Conservation (phyloP, 2,888 invertebrate species). For the Folsomia candida region DNA sequence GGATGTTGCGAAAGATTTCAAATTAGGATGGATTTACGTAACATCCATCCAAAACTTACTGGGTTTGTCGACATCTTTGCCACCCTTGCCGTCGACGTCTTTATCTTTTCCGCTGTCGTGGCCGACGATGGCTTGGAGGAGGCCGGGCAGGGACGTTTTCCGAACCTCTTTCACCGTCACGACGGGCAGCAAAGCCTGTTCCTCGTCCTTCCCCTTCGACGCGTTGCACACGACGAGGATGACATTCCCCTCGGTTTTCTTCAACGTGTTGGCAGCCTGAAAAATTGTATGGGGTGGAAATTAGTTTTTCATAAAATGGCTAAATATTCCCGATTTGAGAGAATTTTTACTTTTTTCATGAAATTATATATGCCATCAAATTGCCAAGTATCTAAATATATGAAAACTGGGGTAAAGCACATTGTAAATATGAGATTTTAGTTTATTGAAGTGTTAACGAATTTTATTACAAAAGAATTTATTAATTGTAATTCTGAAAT, state of each 20-base stretch:
- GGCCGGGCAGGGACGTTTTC: neutral
- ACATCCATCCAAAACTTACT: too few relatives aligned
- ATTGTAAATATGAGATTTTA: too few relatives aligned
- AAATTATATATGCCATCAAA: neutral
- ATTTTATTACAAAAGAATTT: too few relatives aligned
- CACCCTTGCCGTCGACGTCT: conserved; percentile 5
- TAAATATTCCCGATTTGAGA: too few relatives aligned
- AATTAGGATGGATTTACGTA: too few relatives aligned
- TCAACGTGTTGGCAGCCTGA: conserved; percentile 78
- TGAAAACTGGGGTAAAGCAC: too few relatives aligned
- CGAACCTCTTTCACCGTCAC: conserved; percentile 21
- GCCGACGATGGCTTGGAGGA: neutral
- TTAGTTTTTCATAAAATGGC: too few relatives aligned
- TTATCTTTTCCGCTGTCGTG: conserved; percentile 27
- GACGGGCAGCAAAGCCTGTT: conserved; percentile 53
- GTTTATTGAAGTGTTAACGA: too few relatives aligned
- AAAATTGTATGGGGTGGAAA: conserved; percentile 18
- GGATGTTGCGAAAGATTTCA: too few relatives aligned
- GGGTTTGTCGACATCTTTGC: conserved; percentile 56
- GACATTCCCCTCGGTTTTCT: conserved; percentile 82
- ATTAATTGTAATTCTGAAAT: too few relatives aligned
- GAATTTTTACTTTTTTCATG: too few relatives aligned
- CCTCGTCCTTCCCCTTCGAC: conserved; percentile 67
- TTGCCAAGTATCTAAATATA: too few relatives aligned
- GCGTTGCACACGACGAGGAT: conserved; percentile 80